Percentiles rank a stretch among this genome's conserved stretches.
Conservation (phyloP, 2,113 vertebrate species). For the Amblyopsis rosae region DNA sequence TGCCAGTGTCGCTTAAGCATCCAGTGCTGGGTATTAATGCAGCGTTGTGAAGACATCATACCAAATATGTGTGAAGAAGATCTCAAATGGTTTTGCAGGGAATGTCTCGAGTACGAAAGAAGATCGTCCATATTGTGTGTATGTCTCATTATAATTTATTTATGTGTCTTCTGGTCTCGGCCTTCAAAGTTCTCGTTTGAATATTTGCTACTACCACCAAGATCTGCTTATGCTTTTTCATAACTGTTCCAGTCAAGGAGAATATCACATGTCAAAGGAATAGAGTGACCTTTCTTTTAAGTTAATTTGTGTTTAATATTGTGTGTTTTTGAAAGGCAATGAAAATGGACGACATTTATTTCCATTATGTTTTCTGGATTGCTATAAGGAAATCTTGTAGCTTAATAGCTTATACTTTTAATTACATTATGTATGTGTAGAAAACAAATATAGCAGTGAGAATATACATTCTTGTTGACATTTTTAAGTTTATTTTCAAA, state of each 20-base stretch:
- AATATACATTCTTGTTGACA: too few relatives aligned
- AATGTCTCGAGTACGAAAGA: constrained; percentile 21
- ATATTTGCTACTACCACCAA: too few relatives aligned
- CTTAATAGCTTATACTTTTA: too few relatives aligned
- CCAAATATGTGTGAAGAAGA: constrained; percentile 21
- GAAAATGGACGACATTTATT: too few relatives aligned
- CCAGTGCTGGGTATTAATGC: constrained; percentile 4
- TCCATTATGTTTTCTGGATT: too few relatives aligned
- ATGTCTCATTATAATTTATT: constrained; percentile 54
- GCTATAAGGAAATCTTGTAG: too few relatives aligned
- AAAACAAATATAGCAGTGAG: too few relatives aligned
- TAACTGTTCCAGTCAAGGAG: constrained; percentile 17
- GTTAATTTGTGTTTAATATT: too few relatives aligned
- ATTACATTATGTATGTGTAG: too few relatives aligned
- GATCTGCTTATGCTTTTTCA: constrained; percentile 10
- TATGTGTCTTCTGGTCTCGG: constrained; percentile 25
- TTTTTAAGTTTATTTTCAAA: constrained; percentile 31
- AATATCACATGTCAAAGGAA: constrained; percentile 4
- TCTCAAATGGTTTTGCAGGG: constrained; percentile 14
- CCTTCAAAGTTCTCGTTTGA: too few relatives aligned
- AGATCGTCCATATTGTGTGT: constrained; percentile 17
- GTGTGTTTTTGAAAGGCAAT: too few relatives aligned
- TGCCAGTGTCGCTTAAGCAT: constrained; percentile 17
- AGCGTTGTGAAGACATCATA: constrained; percentile 19
- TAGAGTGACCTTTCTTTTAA: too few relatives aligned